Evolutionary conservation across 2,888 invertebrate genomes (phyloP).

Genomic region (Hermaeophaga mercurialis): DNA sequence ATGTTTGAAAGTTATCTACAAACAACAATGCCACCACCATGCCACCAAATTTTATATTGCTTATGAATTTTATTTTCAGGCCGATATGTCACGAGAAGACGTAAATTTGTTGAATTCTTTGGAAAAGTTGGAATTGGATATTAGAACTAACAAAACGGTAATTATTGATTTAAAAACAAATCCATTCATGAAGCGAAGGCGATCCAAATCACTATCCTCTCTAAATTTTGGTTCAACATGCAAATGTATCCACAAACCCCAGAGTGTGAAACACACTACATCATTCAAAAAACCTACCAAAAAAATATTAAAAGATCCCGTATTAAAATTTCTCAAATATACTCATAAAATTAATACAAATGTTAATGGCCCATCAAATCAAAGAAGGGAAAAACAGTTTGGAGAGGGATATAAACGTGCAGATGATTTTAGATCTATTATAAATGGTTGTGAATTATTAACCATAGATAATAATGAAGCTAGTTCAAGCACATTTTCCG

Average conservation of each 20-base stretch:
- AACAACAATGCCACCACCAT: constrained; percentile 40
- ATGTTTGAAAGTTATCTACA: constrained; percentile 22
- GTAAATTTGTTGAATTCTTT: constrained; percentile 50
- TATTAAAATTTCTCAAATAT: constrained; percentile 60
- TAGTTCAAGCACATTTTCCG: constrained; percentile 40
- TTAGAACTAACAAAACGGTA: constrained; percentile 35
- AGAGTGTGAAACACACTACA: constrained; percentile 48
- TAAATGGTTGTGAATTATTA: constrained; percentile 55
- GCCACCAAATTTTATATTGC: constrained; percentile 37
- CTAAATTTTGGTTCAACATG: constrained; percentile 52
- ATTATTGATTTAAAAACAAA: constrained; percentile 39
- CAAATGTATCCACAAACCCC: constrained; percentile 46
- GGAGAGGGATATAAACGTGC: constrained; percentile 47
- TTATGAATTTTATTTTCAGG: constrained; percentile 35
- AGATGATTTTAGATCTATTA: constrained; percentile 55
- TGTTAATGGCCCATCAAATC: constrained; percentile 20
- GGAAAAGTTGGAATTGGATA: constrained; percentile 53
- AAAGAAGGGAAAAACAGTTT: constrained; percentile 46
- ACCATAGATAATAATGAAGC: constrained; percentile 47
- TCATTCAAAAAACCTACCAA: constrained; percentile 50
- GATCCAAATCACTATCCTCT: constrained; percentile 56
- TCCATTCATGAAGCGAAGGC: constrained; percentile 52
- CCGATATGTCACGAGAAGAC: constrained; percentile 55
- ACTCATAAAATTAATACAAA: constrained; percentile 39
- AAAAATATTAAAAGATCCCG: constrained; percentile 64